Conservation (phyloP, 2,797 vertebrate genomes). For the Phataginus tricuspis region DNA sequence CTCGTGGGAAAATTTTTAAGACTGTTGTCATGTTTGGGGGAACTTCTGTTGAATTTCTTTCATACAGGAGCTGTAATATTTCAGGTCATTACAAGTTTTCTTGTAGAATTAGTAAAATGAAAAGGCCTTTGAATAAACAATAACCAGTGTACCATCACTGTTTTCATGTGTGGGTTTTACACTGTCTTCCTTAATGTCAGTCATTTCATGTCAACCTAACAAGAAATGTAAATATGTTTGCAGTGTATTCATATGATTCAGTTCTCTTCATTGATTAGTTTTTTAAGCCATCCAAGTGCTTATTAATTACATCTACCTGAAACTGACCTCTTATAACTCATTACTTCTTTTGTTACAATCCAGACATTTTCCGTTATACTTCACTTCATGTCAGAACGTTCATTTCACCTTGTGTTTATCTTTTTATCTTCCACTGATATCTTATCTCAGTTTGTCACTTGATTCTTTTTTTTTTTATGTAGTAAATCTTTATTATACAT, state of each 20-base stretch:
- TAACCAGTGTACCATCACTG: background rate
- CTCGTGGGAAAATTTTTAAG: background rate
- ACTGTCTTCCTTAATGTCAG: background rate
- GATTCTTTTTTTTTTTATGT: background rate
- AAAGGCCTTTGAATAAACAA: background rate
- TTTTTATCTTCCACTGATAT: background rate
- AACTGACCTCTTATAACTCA: background rate
- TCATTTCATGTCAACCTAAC: background rate
- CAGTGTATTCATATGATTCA: background rate
- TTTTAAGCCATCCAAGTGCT: background rate
- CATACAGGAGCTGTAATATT: background rate
- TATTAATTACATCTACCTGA: background rate
- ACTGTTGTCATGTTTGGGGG: background rate
- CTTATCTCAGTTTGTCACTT: background rate
- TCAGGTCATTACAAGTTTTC: background rate
- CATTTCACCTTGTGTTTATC: background rate
- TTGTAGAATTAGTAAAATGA: background rate
- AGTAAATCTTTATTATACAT: no score
- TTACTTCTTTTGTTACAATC: background rate
- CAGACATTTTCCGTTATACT: background rate
- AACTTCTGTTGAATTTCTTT: background rate
- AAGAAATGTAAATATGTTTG: background rate
- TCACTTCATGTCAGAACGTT: background rate
- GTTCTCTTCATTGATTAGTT: background rate
- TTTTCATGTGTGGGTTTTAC: background rate